Percentiles rank a stretch among this genome's conserved stretches.
Conservation (phyloP, 2,113 vertebrate species). For the Indicator indicator region DNA sequence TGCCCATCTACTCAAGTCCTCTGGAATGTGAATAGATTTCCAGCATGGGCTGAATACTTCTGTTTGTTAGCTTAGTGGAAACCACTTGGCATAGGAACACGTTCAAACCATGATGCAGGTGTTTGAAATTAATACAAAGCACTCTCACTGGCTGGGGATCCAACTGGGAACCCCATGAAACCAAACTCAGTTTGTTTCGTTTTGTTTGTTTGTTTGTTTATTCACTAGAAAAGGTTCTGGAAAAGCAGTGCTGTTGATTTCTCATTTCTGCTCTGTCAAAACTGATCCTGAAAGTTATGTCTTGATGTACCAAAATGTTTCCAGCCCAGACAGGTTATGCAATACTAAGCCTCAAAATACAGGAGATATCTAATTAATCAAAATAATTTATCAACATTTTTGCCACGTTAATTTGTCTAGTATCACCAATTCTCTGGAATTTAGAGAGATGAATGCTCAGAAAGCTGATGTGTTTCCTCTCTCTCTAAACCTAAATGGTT, state of each 20-base stretch:
- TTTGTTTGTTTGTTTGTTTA: not conserved
- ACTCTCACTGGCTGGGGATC: not conserved
- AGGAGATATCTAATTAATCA: not conserved
- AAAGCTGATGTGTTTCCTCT: not conserved
- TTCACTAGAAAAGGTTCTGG: not conserved
- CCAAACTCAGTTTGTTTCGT: not conserved
- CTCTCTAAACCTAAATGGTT: not conserved
- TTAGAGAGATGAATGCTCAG: not conserved
- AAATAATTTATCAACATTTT: not conserved
- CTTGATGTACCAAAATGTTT: not conserved
- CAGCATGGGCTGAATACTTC: slow-evolving; percentile 18
- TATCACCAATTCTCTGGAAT: not conserved
- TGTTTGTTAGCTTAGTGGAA: slow-evolving; percentile 64
- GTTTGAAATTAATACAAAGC: slow-evolving; percentile 34
- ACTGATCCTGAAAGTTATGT: not conserved
- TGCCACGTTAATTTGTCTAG: not conserved
- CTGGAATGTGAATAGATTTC: slow-evolving; percentile 63
- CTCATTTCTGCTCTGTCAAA: not conserved
- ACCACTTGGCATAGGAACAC: slow-evolving; percentile 39
- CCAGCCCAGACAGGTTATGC: not conserved
- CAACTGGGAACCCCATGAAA: not conserved
- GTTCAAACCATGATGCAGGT: not conserved
- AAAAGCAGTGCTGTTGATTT: not conserved
- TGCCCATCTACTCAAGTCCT: slow-evolving; percentile 60
- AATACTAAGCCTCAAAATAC: not conserved